These are phyloP conservation scores for Vanessa atalanta DNA, from an alignment of 1,140 invertebrate species.

Conservation along the genomic window DNA sequence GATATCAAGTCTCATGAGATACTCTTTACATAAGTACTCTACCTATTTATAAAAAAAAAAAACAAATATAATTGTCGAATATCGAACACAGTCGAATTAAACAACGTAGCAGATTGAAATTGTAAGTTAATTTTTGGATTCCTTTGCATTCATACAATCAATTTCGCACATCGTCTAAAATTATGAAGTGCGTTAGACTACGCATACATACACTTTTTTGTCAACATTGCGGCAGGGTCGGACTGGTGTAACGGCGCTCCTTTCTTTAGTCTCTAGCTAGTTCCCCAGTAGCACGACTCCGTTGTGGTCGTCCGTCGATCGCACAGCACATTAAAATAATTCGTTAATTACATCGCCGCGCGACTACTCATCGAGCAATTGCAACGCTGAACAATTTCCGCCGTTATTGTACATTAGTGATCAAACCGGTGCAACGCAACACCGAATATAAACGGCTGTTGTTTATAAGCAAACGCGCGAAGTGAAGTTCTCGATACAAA, in stretches of 20 bases:
- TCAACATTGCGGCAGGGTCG: slow-evolving; percentile 48
- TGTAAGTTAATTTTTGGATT: not conserved
- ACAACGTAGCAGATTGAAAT: not conserved
- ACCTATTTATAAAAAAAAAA: not conserved
- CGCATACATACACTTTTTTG: slow-evolving; percentile 26
- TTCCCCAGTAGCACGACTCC: slow-evolving; percentile 53
- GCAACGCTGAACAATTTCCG: slow-evolving; percentile 42
- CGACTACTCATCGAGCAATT: slow-evolving; percentile 43
- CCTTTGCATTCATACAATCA: not conserved
- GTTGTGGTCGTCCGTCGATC: slow-evolving; percentile 49
- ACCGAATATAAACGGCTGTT: slow-evolving; percentile 48
- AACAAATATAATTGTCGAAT: not conserved
- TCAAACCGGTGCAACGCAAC: slow-evolving; percentile 37
- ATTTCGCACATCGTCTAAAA: slow-evolving; percentile 25
- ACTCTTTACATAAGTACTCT: not conserved
- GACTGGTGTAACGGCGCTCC: slow-evolving; percentile 44
- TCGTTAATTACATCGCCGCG: slow-evolving; percentile 39
- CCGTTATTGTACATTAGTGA: slow-evolving; percentile 47
- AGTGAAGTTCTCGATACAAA: slow-evolving; percentile 47
- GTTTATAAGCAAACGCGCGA: slow-evolving; percentile 64
- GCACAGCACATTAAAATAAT: slow-evolving; percentile 36
- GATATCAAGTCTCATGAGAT: not conserved
- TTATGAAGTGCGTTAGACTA: slow-evolving; percentile 9
- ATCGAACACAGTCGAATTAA: not conserved
- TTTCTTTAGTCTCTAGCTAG: slow-evolving; percentile 60